phyloP scores from a whole-genome alignment of 2,888 invertebrate species.

The Orchestes rusci region DNA sequence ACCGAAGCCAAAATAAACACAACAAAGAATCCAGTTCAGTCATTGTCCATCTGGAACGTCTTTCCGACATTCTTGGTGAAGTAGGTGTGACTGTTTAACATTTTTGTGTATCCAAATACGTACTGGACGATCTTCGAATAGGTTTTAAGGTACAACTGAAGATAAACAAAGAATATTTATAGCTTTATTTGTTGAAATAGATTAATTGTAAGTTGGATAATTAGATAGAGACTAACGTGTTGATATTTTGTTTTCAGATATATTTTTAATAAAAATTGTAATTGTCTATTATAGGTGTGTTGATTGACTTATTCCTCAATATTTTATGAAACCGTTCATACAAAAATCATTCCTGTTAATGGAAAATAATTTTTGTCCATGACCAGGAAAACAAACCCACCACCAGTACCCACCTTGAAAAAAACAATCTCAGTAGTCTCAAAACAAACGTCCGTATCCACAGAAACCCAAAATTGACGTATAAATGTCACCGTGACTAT shows the following conservation, averaged over 20 bases:
- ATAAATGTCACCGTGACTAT: too few relatives aligned
- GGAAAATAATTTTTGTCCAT: too few relatives aligned
- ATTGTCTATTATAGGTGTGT: too few relatives aligned
- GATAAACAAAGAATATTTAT: not conserved
- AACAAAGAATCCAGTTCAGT: slow-evolving; percentile 50
- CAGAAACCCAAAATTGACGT: too few relatives aligned
- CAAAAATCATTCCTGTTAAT: too few relatives aligned
- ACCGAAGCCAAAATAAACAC: slow-evolving; percentile 48
- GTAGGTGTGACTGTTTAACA: slow-evolving; percentile 73
- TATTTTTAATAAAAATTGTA: slow-evolving; percentile 11
- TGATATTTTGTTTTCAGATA: slow-evolving; percentile 10
- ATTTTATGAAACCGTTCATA: too few relatives aligned
- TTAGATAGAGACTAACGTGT: slow-evolving; percentile 7
- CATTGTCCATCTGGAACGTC: slow-evolving; percentile 64
- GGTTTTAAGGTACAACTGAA: not conserved
- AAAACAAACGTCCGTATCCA: too few relatives aligned
- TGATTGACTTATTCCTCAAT: too few relatives aligned
- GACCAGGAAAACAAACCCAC: too few relatives aligned
- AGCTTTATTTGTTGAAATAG: slow-evolving; percentile 9
- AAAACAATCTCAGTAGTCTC: too few relatives aligned
- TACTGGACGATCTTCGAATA: not conserved
- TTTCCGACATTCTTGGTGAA: slow-evolving; percentile 79
- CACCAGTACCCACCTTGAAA: too few relatives aligned
- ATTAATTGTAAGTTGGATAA: slow-evolving; percentile 3
- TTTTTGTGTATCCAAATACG: too few relatives aligned